Conservation (phyloP, 2,797 vertebrate species). For the Mycteria americana region DNA sequence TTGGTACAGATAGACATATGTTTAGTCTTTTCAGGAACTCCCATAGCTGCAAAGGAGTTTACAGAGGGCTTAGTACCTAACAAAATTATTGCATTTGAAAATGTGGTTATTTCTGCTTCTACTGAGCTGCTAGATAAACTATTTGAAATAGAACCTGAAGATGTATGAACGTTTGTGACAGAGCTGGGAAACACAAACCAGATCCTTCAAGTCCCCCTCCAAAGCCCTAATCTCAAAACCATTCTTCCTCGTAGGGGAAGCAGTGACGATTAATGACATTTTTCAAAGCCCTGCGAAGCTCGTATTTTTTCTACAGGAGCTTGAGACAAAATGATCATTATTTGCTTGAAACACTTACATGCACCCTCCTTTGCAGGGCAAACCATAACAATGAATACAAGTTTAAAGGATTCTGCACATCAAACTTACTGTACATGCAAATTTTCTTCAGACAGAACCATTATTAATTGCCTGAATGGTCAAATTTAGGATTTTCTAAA, state of each 20-base stretch:
- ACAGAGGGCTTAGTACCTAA: not conserved
- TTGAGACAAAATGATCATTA: slow-evolving; percentile 8
- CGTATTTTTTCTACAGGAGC: not conserved
- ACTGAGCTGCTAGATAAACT: not conserved
- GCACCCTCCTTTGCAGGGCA: not conserved
- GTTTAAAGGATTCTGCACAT: not conserved
- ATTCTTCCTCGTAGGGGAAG: slow-evolving; percentile 25
- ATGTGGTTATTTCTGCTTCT: slow-evolving; percentile 19
- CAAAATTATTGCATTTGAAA: slow-evolving; percentile 9
- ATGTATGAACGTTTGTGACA: not conserved
- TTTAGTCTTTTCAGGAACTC: slow-evolving; percentile 1
- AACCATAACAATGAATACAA: not conserved
- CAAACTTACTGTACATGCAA: not conserved
- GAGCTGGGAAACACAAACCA: slow-evolving; percentile 32
- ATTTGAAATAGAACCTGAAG: slow-evolving; percentile 19
- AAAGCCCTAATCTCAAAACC: slow-evolving; percentile 41
- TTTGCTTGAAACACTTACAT: not conserved
- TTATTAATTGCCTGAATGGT: not conserved
- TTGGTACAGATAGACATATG: not conserved
- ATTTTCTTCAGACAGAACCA: not conserved
- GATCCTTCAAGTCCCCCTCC: not conserved
- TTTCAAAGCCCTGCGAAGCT: not conserved
- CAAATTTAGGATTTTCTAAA: not conserved
- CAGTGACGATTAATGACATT: slow-evolving; percentile 1
- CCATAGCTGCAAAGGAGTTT: not conserved